A percentile compares a stretch with the other conserved stretches of the same genome.
Conservation (phyloP, 1,140 invertebrate genomes). For the Drosophila prosaltans region DNA sequence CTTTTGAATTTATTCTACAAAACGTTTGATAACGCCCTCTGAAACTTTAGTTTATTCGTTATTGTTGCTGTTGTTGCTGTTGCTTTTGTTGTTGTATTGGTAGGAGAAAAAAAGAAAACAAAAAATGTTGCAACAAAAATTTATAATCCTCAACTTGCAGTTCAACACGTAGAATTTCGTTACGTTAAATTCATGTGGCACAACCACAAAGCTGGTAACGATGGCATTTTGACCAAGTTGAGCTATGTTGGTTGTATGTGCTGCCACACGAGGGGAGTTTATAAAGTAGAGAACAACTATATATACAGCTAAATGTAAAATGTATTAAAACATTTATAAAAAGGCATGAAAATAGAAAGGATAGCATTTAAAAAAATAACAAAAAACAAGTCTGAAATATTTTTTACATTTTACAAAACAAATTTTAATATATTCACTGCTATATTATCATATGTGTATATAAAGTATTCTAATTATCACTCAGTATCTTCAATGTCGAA, state of each 20-base stretch:
- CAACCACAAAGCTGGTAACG: not conserved
- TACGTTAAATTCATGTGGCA: not conserved
- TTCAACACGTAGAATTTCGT: not conserved
- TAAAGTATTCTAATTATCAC: too few species aligned
- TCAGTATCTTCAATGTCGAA: too few species aligned
- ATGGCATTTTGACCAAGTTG: too few species aligned
- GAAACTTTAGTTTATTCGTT: slow-evolving; percentile 34
- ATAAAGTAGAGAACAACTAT: not conserved
- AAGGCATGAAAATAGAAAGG: too few species aligned
- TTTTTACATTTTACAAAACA: too few species aligned
- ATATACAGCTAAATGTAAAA: too few species aligned
- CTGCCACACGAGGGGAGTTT: not conserved
- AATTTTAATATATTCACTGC: too few species aligned
- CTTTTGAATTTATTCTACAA: slow-evolving; percentile 30
- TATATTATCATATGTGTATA: too few species aligned
- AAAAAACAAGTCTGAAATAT: too few species aligned
- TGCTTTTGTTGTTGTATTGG: not conserved
- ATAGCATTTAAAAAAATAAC: too few species aligned
- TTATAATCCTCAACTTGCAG: not conserved
- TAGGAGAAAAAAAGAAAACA: not conserved
- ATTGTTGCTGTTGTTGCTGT: not conserved
- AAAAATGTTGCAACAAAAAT: not conserved
- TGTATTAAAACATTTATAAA: too few species aligned
- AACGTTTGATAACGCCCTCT: slow-evolving; percentile 47
- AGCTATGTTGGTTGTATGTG: not conserved